Evolutionary conservation across 1,140 invertebrate genomes (phyloP), one percentile per base, ranked within the genome.

Genomic region (Gerris buenoi): DNA sequence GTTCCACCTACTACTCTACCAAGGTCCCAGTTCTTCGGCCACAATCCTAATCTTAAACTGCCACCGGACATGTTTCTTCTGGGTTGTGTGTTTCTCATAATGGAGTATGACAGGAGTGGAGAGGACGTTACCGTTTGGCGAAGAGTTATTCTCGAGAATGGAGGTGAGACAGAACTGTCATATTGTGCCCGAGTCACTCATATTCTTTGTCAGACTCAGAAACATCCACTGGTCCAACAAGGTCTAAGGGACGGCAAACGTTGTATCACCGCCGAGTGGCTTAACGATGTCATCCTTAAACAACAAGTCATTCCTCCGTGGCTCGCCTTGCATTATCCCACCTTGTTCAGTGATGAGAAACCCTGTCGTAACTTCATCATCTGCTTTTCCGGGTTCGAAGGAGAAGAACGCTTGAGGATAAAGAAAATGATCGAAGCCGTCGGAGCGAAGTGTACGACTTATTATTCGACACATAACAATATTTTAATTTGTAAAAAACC

Each of bases 251-350:
- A 92, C 77, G 84, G 85, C 1, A 88, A 88, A 77, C 85, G 93
- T 25, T 91, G 94, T 74, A 90, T 98, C 2, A 96, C 93, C 3
- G 87, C 93, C 13, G 90, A 90, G 78, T 98, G 95, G 95, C 78
- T 98, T 15, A 94, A 90, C 68, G 95, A 97, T 77, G 87, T 93
- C 27, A 84, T 96, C 66, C 75, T 84, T 1, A 86, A 88, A 65
- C 88, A 92, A 71, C 89, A 90, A 74, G 85, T 96, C 73, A 74
- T 86, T 66, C 91, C 93, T 1, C 95, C 95, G 0, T 97, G 90
- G 88, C 88, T 92, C 72, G 91, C 91, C 2, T 76, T 96, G 29
- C 95, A 98, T 77, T 82, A 97, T 72, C 95, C 95, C 1, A 85
- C 87, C 28, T 85, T 90, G 22, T 93, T 89, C 76, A 79, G 79